Conservation (phyloP, 1,140 invertebrate genomes). For the Melitaea cinxia region DNA sequence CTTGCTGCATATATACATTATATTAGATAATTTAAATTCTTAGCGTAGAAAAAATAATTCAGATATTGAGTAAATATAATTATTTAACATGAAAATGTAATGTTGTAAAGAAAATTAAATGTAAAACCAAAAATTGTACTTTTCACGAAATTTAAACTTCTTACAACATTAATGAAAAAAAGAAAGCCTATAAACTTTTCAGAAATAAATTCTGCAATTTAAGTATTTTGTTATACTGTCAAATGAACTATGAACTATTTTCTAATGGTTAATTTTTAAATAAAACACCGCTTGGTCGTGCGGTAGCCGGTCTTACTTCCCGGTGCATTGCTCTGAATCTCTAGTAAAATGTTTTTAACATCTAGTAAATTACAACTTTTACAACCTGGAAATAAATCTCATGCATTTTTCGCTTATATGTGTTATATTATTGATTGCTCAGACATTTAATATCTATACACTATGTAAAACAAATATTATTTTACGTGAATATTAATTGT, state of each 20-base stretch:
- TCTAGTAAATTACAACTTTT: conserved; percentile 43
- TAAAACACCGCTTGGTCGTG: conserved; percentile 10
- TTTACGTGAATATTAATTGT: background rate
- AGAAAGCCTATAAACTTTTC: too few relatives aligned
- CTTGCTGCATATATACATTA: too few relatives aligned
- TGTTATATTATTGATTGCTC: conserved; percentile 12
- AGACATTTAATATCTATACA: conserved; percentile 7
- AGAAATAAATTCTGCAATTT: too few relatives aligned
- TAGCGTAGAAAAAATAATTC: too few relatives aligned
- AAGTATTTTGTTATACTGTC: background rate
- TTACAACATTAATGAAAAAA: too few relatives aligned
- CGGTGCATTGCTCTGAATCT: conserved; percentile 36
- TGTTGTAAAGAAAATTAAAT: too few relatives aligned
- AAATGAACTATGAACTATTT: background rate
- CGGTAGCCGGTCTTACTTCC: conserved; percentile 35
- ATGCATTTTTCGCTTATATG: conserved; percentile 31
- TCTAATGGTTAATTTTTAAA: conserved; percentile 15
- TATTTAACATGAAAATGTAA: too few relatives aligned
- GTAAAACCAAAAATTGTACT: too few relatives aligned
- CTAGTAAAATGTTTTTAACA: conserved; percentile 39
- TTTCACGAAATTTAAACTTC: too few relatives aligned
- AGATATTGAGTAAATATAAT: too few relatives aligned
- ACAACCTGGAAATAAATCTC: conserved; percentile 34
- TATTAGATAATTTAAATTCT: too few relatives aligned
- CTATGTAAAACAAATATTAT: background rate